These are phyloP conservation scores for zebrafish (Danio rerio) DNA, from an alignment of 2,113 vertebrate species.

Conservation along the genomic window GRCz12tu NC_133176.1:42657001-42657500, in stretches of 20 bases:
- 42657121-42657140: slow-evolving; percentile 1
- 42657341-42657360: slow-evolving; percentile 31
- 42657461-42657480: no score
- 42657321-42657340: slow-evolving; percentile 35
- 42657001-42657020: background rate
- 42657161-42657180: slow-evolving; percentile 4
- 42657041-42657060: slow-evolving; percentile 33
- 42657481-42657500: background rate
- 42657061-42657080: slow-evolving; percentile 22
- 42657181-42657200: slow-evolving; percentile 5
- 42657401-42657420: background rate
- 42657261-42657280: slow-evolving; percentile 36
- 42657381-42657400: slow-evolving; percentile 19
- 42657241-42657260: slow-evolving; percentile 38
- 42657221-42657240: slow-evolving; percentile 23
- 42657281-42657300: slow-evolving; percentile 39
- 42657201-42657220: background rate
- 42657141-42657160: background rate
- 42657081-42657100: background rate
- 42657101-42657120: background rate
- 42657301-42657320: slow-evolving; percentile 44
- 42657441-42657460: no score
- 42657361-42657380: slow-evolving; percentile 43
- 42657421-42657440: background rate
- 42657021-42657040: background rate